Evolutionary conservation across 2,888 invertebrate genomes (phyloP), one percentile per base, ranked within the genome.

Genomic region (Schrankia costaestrigalis): DNA sequence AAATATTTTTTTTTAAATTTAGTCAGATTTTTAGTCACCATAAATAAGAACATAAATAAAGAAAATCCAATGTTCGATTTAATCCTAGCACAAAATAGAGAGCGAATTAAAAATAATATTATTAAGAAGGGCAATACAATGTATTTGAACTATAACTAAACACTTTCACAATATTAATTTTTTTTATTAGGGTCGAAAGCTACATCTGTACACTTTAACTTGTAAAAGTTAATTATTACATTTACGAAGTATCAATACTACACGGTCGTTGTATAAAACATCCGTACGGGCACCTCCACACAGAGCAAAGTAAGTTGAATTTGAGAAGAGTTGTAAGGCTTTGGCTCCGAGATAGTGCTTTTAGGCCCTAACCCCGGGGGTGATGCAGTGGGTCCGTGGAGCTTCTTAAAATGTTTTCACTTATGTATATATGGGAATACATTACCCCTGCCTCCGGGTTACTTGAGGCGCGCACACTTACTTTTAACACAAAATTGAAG

Each of bases 291-390:
- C 71, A 80, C 75, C 79, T 82, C 71, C 65, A 74, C 73, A 72
- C 69, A 71, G 79, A 82, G 84, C 71, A 83, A 86, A 87, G 85
- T 86, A 86, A 87, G 82, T 86, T 80, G 87, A 85, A 87, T 88
- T 88, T 81, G 84, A 85, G 87, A 84, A 83, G 87, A 88, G 85
- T 86, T 87, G 86, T 86, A 85, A 83, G 82, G 86, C 87, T 86
- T 86, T 85, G 85, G 82, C 84, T 85, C 69, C 61, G 82, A 83
- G 88, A 88, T 88, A 88, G 88, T 88, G 88, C 88, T 89, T 87
- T 89, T 87, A 89, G 87, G 87, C 85, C 83, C 82, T 85, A 85
- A 84, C 86, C 87, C 88, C 87, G 73, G 75, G 85, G 87, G 88
- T 85, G 84, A 78, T 81, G 83, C 85, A 84, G 83, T 71, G 78